Conservation (phyloP, 1,140 invertebrate genomes). For the Papilio polyxenes region DNA sequence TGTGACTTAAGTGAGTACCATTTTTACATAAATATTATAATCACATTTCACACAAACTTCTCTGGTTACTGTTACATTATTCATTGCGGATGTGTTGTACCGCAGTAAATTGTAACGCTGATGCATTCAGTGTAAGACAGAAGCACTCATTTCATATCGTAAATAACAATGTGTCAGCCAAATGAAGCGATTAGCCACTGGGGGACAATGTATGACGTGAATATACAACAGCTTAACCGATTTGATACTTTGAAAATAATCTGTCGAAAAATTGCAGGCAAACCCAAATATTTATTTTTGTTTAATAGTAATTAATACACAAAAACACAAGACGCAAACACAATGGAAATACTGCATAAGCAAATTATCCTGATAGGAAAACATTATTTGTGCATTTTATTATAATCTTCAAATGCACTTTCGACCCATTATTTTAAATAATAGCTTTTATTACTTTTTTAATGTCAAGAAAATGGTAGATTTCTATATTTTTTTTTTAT, state of each 20-base stretch:
- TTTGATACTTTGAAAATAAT: conserved; percentile 43
- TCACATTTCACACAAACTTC: background rate
- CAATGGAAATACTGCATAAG: too few species aligned
- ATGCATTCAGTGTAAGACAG: conserved; percentile 20
- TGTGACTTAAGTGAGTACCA: background rate
- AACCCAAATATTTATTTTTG: too few species aligned
- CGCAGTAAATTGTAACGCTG: background rate
- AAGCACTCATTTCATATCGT: conserved; percentile 46
- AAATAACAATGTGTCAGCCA: conserved; percentile 54
- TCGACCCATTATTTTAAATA: too few species aligned
- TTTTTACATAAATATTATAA: background rate
- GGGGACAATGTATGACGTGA: conserved; percentile 42
- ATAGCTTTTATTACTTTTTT: too few species aligned
- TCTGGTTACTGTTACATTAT: background rate
- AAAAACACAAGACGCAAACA: too few species aligned
- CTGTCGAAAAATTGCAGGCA: too few species aligned
- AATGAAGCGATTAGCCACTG: conserved; percentile 55
- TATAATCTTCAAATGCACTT: too few species aligned
- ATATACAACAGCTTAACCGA: conserved; percentile 4
- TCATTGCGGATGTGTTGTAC: background rate
- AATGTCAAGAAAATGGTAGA: too few species aligned
- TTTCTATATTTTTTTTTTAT: too few species aligned
- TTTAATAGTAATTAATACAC: too few species aligned
- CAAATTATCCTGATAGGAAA: background rate
- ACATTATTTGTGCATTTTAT: background rate